Evolutionary conservation across 2,888 invertebrate genomes (phyloP).

Genomic region (Phyllotreta cruciferae): DNA sequence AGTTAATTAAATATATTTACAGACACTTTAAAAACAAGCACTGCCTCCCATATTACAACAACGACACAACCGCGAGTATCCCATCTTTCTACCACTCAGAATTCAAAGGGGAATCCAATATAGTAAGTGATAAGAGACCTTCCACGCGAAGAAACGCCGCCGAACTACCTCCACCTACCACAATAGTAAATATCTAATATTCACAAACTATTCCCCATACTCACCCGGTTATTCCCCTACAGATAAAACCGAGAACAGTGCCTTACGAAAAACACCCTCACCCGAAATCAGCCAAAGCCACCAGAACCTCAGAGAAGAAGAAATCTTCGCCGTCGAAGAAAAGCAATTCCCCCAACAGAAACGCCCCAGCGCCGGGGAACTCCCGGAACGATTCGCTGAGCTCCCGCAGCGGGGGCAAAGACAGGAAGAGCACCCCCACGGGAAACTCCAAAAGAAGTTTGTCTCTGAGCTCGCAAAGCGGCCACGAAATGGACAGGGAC

Average conservation of each 20-base stretch:
- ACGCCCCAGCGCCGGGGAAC: not conserved
- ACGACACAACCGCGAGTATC: constrained; percentile 3
- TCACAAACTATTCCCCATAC: not conserved
- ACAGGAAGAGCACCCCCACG: not conserved
- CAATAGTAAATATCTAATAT: constrained; percentile 9
- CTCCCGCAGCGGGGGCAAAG: not conserved
- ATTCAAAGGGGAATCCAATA: not conserved
- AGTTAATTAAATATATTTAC: constrained; percentile 13
- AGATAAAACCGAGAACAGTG: not conserved
- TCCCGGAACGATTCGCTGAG: not conserved
- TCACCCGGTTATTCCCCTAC: not conserved
- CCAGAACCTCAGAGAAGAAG: not conserved
- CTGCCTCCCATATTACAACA: constrained; percentile 21
- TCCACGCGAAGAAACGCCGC: constrained; percentile 35
- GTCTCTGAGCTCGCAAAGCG: constrained; percentile 1
- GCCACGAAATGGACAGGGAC: not conserved
- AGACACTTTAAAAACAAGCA: constrained; percentile 26
- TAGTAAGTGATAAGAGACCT: constrained; percentile 24
- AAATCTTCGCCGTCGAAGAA: not conserved
- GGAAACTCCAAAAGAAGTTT: not conserved
- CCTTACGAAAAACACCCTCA: not conserved
- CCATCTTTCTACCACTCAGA: not conserved
- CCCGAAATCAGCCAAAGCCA: not conserved
- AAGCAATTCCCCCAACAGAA: not conserved
- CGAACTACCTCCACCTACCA: constrained; percentile 18